Base-by-base conservation (phyloP, 1,140 invertebrate genomes). In the Stenopsyche tienmushanensis region DNA sequence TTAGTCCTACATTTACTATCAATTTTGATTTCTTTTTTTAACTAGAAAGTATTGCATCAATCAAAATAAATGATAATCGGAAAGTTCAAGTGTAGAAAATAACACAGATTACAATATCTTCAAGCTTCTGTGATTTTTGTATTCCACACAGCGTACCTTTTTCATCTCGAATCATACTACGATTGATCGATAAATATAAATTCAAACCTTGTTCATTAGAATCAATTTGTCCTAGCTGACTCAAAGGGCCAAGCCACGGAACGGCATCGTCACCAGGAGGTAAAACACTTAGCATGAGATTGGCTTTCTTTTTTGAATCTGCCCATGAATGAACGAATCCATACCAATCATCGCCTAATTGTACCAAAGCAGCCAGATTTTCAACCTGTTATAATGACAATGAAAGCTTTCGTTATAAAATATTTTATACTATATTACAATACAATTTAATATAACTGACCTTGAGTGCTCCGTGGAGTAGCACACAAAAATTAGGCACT, bases 241-340 rank as follows among this genome's bases (percentile, higher is more conserved):
- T 85, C 13, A 94, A 79, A 72, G 90, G 88, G 0, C 94, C 94
- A 34, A 97, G 80, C 95, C 95, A 97, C 0, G 93, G 92, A 67
- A 97, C 86, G 1, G 90, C 83, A 76, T 92, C 84, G 8, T 79
- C 77, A 7, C 85, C 85, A 34, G 93, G 94, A 70, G 92, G 88
- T 72, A 98, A 83, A 9, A 94, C 82, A 9, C 93, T 94, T 3
- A 98, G 78, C 89, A 98, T 93, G 8, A 98, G 79, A 78, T 96
- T 97, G 0, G 94, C 97, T 75, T 97, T 96, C 72, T 97, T 97
- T 72, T 97, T 96, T 24, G 87, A 90, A 75, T 97, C 94, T 5
- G 93, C 91, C 89, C 92, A 97, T 0, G 94, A 95, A 73, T 95
- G 93, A 49, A 98, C 83, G 69, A 97, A 91, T 23, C 95, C 96